Evolutionary conservation across 2,113 vertebrate species (phyloP), one percentile per base, ranked within the genome.

Genomic region (Pituophis catenifer): DNA sequence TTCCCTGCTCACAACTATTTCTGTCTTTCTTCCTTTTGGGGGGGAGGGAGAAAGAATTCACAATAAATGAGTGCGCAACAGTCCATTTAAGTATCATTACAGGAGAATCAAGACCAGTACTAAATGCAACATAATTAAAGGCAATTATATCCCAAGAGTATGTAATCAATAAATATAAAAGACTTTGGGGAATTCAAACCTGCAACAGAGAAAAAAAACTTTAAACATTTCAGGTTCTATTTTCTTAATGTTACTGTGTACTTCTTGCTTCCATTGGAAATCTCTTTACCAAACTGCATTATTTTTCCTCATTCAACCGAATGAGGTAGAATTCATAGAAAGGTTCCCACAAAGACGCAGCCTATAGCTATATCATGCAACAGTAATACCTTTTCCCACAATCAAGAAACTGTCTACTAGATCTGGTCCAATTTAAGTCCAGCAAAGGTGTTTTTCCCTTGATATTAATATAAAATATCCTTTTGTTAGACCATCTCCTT

Each of bases 1-100:
- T 93, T 89, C 23, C 44, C 12, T 26, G 17, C 13, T 12, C 94
- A 89, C 91, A 17, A 5, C 65, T 93, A 95, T 89, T 94, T 89
- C 94, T 54, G 62, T 75, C n/a, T 21, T 15, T 44, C 44, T 65
- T 89, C 44, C 86, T 85, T 17, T 91, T 24, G 90, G 26, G 33
- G 33, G 57, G 10, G 29, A 48, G 3, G 26, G 3, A 91, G 85
- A 52, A 5, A 0, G 54, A 12, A n/a, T 48, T 90, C 29, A 38
- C 3, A n/a, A 24, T 33, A 24, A 53, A 54, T 59, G 44, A 87
- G 55, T 33, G 17, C 3, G 23, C 38, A 11, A 6, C 29, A 2
- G 29, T 24, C 17, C 29, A 19, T 75, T 48, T 12, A 29, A 89
- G 29, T 81, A 38, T 24, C 58, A 52, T 44, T 44, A 19, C 24